Base-by-base conservation (phyloP, 2,888 invertebrate genomes). In the Xanthostigma xanthostigma region DNA sequence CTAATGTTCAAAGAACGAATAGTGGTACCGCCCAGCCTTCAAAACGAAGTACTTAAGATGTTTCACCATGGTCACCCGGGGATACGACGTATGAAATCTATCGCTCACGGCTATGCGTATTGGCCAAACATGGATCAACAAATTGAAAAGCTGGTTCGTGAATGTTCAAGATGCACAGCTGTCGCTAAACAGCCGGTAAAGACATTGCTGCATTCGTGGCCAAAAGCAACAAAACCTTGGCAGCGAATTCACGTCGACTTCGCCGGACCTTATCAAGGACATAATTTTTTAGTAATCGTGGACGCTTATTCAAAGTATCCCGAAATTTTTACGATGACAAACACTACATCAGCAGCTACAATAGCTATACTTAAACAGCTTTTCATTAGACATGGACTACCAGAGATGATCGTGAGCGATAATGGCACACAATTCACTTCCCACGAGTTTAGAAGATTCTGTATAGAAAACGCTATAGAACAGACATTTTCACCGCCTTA, bases 241-340 rank as follows among this genome's bases (percentile, higher is more conserved):
- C 52, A 61, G 46, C 54, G 67, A 10, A 50, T 66, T 3, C 67
- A 68, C 53, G 54, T 64, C 11, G 68, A 68, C 51, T 65, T 62
- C 54, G 64, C 64, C 6, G 64, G 64, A 9, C 65, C 63, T 34
- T 51, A 62, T 38, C 40, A 57, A 8, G 58, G 56, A 9, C 49
- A 49, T 9, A 59, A 57, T 55, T 57, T 62, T 35, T 50, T 66
- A 5, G 51, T 67, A 12, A 50, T 65, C 9, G 59, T 65, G 2
- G 65, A 67, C 51, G 58, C 64, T 10, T 57, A 57, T 48, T 63
- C 63, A 0, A 68, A 66, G 49, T 67, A 62, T 63, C 56, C 61
- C 2, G 64, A 67, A 53, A 58, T 64, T 46, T 37, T 54, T 44
- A 27, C 38, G 41, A 52, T 51, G 3, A 53, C 49, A 48, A 39